Evolutionary conservation across 1,140 invertebrate genomes (phyloP).

Genomic region (Orchesella cincta): DNA sequence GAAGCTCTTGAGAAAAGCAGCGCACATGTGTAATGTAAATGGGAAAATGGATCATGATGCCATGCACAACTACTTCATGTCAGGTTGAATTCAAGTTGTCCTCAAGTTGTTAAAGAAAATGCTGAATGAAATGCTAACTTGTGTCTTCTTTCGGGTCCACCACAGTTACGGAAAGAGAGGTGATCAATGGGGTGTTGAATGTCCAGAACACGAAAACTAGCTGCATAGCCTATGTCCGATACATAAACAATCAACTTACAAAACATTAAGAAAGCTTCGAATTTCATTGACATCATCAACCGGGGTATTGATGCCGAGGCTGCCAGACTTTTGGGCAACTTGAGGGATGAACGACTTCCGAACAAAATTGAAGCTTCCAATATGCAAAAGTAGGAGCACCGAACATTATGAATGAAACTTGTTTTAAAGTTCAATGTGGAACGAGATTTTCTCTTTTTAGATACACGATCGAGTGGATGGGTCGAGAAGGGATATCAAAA

Average conservation of each 20-base stretch:
- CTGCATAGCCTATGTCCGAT: conserved; percentile 83
- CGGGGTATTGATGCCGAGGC: conserved; percentile 91
- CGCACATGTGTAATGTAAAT: conserved; percentile 76
- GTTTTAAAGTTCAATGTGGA: too few species aligned
- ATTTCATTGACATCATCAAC: conserved; percentile 93
- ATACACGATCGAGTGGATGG: conserved; percentile 96
- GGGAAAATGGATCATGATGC: conserved; percentile 88
- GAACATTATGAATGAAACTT: conserved; percentile 43
- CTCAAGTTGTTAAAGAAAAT: too few species aligned
- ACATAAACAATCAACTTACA: conserved; percentile 98
- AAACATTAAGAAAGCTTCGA: conserved; percentile 87
- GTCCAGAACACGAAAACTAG: conserved; percentile 95
- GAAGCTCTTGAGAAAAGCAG: conserved; percentile 87
- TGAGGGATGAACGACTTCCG: conserved; percentile 83
- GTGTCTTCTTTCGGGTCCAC: too few species aligned
- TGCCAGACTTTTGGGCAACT: conserved; percentile 80
- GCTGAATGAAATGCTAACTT: too few species aligned
- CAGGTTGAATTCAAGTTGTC: conserved; percentile 79
- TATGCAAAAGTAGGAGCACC: conserved; percentile 84
- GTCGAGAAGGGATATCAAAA: conserved; percentile 86
- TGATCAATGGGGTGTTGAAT: conserved; percentile 90
- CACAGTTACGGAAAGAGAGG: conserved; percentile 94
- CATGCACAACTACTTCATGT: conserved; percentile 99
- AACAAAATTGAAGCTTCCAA: conserved; percentile 85
- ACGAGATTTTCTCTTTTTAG: conserved; percentile 53